These are phyloP conservation scores for Amiota communis DNA, from an alignment of 2,888 invertebrate species.

Conservation along the genomic window DNA sequence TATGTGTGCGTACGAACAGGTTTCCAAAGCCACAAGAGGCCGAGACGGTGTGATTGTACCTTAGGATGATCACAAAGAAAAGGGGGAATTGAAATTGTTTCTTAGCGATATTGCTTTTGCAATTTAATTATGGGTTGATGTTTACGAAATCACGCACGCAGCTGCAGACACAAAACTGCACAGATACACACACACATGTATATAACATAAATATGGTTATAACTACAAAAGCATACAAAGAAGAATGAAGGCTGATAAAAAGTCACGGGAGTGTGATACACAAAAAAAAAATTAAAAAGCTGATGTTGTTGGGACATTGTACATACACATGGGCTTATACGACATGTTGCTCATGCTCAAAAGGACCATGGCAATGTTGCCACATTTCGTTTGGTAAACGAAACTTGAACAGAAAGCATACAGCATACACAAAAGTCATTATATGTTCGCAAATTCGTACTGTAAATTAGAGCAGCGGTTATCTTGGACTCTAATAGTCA, in stretches of 20 bases:
- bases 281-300: background rate
- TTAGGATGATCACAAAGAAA: background rate
- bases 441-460: too few relatives aligned
- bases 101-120: constrained; percentile 39
- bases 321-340: background rate
- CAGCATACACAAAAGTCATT: too few relatives aligned
- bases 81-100: background rate
- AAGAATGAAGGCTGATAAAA: background rate
- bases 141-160: constrained; percentile 58
- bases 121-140: constrained; percentile 67
- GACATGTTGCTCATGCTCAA: background rate
- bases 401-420: too few relatives aligned
- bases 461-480: too few relatives aligned
- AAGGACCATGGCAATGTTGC: constrained; percentile 7
- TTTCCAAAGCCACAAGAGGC: constrained; percentile 41
- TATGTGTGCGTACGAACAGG: constrained; percentile 20
- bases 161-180: constrained; percentile 32
- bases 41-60: too few relatives aligned
- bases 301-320: constrained; percentile 2
- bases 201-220: constrained; percentile 2
- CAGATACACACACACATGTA: constrained; percentile 16
- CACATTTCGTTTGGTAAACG: background rate
- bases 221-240: background rate
- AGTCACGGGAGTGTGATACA: background rate
- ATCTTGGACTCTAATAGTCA: too few relatives aligned